A percentile compares a stretch with the other conserved stretches of the same genome.
phyloP scores from a whole-genome alignment of 2,113 vertebrate species.

The Pandion haliaetus region DNA sequence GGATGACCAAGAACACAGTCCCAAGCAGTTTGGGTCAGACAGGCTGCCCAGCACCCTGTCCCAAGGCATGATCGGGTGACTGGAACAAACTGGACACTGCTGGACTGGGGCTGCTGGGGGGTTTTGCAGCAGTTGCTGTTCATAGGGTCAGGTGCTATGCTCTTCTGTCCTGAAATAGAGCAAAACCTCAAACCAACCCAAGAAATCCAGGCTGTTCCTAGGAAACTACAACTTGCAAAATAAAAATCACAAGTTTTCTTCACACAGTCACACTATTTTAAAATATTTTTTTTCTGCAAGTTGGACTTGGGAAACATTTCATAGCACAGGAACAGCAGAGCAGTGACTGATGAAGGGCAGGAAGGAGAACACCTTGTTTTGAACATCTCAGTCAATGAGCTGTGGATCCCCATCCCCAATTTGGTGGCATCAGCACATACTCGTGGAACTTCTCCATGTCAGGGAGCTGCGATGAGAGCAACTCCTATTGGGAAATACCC shows the following conservation, averaged over 20 bases:
- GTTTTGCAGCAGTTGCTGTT: not conserved
- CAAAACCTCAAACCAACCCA: not conserved
- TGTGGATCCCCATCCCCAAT: not conserved
- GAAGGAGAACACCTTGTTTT: not conserved
- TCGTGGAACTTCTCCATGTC: not conserved
- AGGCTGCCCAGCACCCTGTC: not conserved
- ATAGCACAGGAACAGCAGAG: not conserved
- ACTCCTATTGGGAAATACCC: not conserved
- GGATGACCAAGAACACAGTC: not conserved
- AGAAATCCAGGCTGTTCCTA: not conserved
- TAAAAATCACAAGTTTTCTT: not conserved
- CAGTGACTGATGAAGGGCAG: not conserved
- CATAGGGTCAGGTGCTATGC: too few species aligned
- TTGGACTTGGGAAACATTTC: not conserved
- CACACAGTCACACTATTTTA: not conserved
- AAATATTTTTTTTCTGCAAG: not conserved
- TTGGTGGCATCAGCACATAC: not conserved
- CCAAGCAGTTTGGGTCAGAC: not conserved
- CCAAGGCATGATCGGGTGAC: not conserved
- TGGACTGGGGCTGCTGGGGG: not conserved
- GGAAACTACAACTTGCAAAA: not conserved
- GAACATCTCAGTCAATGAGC: not conserved
- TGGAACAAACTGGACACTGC: not conserved
- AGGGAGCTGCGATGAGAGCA: not conserved
- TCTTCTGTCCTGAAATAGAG: not conserved